Conservation (phyloP, 1,140 invertebrate genomes). For the Watersipora subatra region DNA sequence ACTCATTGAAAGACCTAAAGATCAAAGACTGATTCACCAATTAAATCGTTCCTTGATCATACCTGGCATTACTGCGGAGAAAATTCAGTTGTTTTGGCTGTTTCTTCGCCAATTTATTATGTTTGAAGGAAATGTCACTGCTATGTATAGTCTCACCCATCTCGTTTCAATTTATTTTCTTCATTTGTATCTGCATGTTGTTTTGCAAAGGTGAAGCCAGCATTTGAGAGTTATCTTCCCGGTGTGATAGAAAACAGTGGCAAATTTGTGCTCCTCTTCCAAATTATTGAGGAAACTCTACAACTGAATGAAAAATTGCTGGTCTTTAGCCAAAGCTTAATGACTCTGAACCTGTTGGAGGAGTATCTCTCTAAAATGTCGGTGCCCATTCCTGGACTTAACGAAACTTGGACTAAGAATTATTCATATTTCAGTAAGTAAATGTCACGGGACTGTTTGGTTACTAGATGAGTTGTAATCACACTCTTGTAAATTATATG, state of each 20-base stretch:
- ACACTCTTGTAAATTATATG: no score
- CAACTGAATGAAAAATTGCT: constrained; percentile 73
- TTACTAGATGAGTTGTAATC: background rate
- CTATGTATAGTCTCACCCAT: no score
- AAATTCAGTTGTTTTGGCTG: no score
- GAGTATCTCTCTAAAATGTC: constrained; percentile 69
- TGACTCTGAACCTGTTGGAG: constrained; percentile 93
- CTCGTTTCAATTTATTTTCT: no score
- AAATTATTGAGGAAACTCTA: constrained; percentile 78
- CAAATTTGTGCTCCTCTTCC: constrained; percentile 88
- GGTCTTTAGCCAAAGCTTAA: constrained; percentile 91
- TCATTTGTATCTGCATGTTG: no score
- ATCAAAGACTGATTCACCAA: no score
- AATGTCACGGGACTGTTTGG: constrained; percentile 4
- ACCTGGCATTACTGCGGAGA: no score
- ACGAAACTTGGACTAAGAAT: constrained; percentile 67
- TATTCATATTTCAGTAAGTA: constrained; percentile 77
- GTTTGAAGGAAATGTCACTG: no score
- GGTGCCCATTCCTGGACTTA: constrained; percentile 51
- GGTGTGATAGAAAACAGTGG: constrained; percentile 82
- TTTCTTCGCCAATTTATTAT: no score
- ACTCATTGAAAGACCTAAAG: no score
- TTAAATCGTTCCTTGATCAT: no score
- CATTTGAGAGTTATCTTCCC: constrained; percentile 72
- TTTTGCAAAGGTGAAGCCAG: constrained; percentile 42